Percentiles rank a stretch among this genome's conserved stretches.
These are phyloP conservation scores for Odocoileus virginianus DNA, from an alignment of 2,113 vertebrate species.

Conservation along the genomic window DNA sequence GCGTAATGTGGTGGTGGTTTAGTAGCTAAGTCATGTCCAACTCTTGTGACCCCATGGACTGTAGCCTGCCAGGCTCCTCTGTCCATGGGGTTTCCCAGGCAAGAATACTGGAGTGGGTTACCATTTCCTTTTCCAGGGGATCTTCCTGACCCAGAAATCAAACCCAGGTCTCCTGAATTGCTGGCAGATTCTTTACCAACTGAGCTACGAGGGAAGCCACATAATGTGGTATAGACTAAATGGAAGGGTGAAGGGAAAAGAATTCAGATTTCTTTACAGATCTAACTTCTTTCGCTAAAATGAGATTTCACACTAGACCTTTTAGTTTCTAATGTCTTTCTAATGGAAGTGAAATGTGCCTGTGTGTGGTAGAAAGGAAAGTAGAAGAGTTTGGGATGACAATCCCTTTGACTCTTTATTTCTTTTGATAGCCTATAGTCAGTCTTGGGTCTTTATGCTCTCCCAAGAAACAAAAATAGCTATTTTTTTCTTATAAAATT, in stretches of 20 bases:
- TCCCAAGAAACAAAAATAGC: background rate
- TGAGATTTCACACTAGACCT: background rate
- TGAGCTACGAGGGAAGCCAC: background rate
- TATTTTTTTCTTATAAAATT: background rate
- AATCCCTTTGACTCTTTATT: background rate
- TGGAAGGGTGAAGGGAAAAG: background rate
- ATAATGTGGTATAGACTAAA: background rate
- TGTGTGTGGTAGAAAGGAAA: background rate
- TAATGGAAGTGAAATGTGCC: background rate
- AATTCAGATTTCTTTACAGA: background rate
- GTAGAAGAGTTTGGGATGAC: background rate
- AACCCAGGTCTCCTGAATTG: background rate
- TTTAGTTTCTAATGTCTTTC: background rate
- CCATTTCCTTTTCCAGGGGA: background rate
- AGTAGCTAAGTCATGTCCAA: background rate
- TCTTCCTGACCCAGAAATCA: background rate
- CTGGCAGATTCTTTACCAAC: background rate
- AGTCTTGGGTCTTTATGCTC: background rate
- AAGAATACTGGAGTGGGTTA: background rate
- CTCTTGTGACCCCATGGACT: background rate
- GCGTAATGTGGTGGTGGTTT: background rate
- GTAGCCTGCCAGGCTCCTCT: background rate
- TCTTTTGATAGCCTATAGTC: background rate
- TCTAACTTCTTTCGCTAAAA: background rate
- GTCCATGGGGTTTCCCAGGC: background rate